A percentile compares a stretch with the other conserved stretches of the same genome.
phyloP scores from a whole-genome alignment of 2,888 invertebrate genomes.

The Trichogramma evanescens region DNA sequence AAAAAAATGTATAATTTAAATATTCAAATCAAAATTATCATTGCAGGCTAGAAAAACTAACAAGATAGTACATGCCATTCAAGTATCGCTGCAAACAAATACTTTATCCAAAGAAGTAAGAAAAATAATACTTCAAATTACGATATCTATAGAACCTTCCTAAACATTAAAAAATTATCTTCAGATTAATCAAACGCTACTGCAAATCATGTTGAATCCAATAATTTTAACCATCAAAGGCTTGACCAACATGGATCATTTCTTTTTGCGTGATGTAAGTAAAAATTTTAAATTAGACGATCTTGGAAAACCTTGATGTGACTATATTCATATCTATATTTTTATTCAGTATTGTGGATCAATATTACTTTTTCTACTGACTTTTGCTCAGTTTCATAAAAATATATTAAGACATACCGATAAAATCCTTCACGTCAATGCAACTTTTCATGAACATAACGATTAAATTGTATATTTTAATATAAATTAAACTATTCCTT shows the following conservation, averaged over 20 bases:
- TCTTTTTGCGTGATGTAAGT: constrained; percentile 18
- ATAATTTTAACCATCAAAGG: constrained; percentile 19
- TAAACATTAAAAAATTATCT: not conserved
- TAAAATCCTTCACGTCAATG: too few species aligned
- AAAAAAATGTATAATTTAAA: not conserved
- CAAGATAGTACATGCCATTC: constrained; percentile 1
- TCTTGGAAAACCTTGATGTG: too few species aligned
- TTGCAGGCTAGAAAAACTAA: constrained; percentile 5
- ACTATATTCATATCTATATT: too few species aligned
- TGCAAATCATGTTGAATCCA: constrained; percentile 23
- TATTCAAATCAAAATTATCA: not conserved
- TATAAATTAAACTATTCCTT: too few species aligned
- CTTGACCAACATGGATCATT: constrained; percentile 19
- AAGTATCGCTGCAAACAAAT: not conserved
- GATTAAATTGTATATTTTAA: too few species aligned
- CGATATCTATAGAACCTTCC: too few species aligned
- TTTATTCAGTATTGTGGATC: too few species aligned
- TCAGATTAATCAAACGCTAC: constrained; percentile 20
- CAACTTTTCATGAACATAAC: too few species aligned
- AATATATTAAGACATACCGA: too few species aligned
- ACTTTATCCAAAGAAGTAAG: not conserved
- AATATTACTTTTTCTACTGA: too few species aligned
- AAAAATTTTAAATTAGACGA: not conserved
- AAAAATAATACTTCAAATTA: too few species aligned
- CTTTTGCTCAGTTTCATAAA: too few species aligned